Evolutionary conservation across 2,113 vertebrate species (phyloP).

Genomic region (Hylia prasina): DNA sequence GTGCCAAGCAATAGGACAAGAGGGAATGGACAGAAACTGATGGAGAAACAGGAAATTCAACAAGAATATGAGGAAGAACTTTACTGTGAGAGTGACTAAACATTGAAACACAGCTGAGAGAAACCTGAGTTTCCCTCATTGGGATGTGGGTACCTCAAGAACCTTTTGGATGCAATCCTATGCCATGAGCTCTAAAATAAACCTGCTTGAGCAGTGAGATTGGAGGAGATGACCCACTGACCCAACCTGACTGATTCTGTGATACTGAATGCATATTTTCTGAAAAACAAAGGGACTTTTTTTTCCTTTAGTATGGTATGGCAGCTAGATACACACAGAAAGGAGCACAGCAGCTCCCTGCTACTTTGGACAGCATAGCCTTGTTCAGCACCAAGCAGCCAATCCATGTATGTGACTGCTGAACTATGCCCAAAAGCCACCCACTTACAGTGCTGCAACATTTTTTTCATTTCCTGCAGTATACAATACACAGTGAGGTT

Average conservation of each 20-base stretch:
- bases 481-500: neutral
- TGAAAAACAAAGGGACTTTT: neutral
- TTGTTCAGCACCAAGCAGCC: neutral
- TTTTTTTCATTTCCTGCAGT: neutral
- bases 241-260: neutral
- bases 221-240: neutral
- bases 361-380: neutral
- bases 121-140: neutral
- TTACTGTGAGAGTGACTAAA: neutral
- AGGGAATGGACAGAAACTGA: neutral
- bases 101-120: neutral
- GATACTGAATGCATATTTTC: neutral
- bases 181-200: fast-evolving
- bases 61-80: neutral
- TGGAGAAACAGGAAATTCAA: neutral
- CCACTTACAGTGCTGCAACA: fast-evolving
- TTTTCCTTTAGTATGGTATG: neutral
- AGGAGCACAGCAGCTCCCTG: neutral
- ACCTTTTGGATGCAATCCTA: neutral
- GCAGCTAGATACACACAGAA: neutral
- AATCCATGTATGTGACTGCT: neutral
- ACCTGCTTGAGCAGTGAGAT: neutral
- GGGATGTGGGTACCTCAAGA: neutral
- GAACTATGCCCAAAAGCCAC: neutral
- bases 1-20: neutral